Evolutionary conservation across 2,797 vertebrate genomes (phyloP).

Genomic region (Poeciliopsis gracilis): DNA sequence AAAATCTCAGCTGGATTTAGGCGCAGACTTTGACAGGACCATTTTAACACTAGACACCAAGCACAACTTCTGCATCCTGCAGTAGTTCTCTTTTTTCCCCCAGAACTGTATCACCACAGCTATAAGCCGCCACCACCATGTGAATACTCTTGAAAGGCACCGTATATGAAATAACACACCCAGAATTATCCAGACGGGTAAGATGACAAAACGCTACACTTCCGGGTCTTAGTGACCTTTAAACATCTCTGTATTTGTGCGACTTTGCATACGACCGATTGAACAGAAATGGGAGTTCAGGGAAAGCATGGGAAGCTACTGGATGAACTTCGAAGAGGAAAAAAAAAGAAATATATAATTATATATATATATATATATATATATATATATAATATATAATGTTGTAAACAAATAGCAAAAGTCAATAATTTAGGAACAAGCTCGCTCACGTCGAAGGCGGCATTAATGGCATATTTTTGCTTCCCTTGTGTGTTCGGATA

Average conservation of each 20-base stretch:
- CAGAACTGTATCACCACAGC: not conserved
- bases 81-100: not conserved
- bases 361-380: slow-evolving; percentile 14
- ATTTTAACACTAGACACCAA: not conserved
- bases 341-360: not conserved
- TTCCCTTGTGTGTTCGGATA: slow-evolving; percentile 60
- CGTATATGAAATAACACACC: not conserved
- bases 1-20: not conserved
- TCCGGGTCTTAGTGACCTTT: slow-evolving; percentile 45
- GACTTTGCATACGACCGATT: slow-evolving; percentile 25
- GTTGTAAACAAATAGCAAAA: slow-evolving; percentile 49
- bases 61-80: too few species aligned
- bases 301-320: slow-evolving; percentile 35
- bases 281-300: slow-evolving; percentile 36
- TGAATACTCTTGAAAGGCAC: slow-evolving; percentile 2
- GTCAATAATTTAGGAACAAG: slow-evolving; percentile 41
- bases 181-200: slow-evolving; percentile 30
- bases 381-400: slow-evolving; percentile 17
- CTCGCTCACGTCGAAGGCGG: slow-evolving; percentile 56
- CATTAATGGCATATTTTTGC: slow-evolving; percentile 49
- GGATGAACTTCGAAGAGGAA: slow-evolving; percentile 39
- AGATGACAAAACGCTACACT: slow-evolving; percentile 62
- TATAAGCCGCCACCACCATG: not conserved
- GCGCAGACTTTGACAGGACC: not conserved
- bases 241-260: slow-evolving; percentile 34